These are phyloP conservation scores for Lasioglossum malachurum DNA, from an alignment of 2,888 invertebrate species.

Conservation along the genomic window DNA sequence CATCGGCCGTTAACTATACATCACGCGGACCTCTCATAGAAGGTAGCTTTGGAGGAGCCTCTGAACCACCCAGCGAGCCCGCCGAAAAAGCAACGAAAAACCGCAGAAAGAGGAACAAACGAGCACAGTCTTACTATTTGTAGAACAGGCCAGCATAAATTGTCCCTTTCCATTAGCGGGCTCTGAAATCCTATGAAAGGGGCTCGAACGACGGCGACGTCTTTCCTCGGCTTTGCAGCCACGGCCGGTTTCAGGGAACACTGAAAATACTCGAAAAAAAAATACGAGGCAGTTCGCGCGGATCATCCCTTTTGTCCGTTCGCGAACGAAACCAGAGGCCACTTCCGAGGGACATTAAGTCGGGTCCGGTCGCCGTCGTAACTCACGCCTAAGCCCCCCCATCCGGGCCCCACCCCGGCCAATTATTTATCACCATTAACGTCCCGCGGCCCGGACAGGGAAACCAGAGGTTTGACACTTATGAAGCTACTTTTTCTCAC, in stretches of 20 bases:
- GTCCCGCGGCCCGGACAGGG: not conserved
- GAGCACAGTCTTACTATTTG: not conserved
- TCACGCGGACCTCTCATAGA: not conserved
- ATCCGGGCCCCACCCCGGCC: conserved; percentile 41
- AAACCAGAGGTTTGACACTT: conserved; percentile 12
- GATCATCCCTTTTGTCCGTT: conserved; percentile 55
- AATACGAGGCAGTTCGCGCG: conserved; percentile 20
- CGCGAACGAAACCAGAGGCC: not conserved
- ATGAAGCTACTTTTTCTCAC: conserved; percentile 60
- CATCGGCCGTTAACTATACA: not conserved
- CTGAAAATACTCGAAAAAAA: conserved; percentile 22
- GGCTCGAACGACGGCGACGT: not conserved
- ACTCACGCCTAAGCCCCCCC: conserved; percentile 35
- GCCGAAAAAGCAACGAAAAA: not conserved
- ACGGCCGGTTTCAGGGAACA: not conserved
- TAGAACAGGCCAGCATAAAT: conserved; percentile 18
- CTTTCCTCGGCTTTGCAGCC: not conserved
- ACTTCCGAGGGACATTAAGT: not conserved
- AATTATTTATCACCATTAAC: conserved; percentile 23
- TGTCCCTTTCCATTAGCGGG: conserved; percentile 10
- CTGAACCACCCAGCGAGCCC: not conserved
- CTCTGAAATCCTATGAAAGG: not conserved
- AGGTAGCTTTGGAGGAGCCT: not conserved
- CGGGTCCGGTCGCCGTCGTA: not conserved
- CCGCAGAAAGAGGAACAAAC: not conserved